phyloP scores from a whole-genome alignment of 2,888 invertebrate species.

The Mallateleia sp. region DNA sequence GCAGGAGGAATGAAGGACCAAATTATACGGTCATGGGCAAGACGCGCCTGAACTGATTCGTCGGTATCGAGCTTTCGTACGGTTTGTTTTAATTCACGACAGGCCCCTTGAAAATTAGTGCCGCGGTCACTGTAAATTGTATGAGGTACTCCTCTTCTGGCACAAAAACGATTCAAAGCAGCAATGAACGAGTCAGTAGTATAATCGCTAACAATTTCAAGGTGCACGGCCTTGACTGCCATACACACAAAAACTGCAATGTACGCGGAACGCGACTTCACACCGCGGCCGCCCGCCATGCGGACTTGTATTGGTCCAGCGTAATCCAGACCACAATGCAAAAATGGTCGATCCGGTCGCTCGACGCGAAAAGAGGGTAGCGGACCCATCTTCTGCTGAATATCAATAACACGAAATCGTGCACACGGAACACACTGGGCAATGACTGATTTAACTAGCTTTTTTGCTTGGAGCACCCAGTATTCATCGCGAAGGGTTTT shows the following conservation, averaged over 20 bases:
- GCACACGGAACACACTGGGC: conserved; percentile 4
- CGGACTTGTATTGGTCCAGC: conserved; percentile 73
- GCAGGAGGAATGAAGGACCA: too few relatives aligned
- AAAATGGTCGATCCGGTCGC: too few relatives aligned
- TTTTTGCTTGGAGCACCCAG: too few relatives aligned
- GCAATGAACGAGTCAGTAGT: conserved; percentile 79
- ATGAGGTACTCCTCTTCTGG: not conserved
- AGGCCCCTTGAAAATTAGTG: conserved; percentile 5
- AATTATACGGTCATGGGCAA: too few relatives aligned
- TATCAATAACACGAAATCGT: not conserved
- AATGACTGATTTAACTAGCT: too few relatives aligned
- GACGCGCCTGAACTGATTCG: too few relatives aligned
- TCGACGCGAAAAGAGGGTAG: too few relatives aligned
- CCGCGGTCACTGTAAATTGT: not conserved
- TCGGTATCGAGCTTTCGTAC: too few relatives aligned
- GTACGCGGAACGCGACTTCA: not conserved
- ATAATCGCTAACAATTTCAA: conserved; percentile 81
- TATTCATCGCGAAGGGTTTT: too few relatives aligned
- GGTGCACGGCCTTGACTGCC: conserved; percentile 78
- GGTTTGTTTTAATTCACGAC: too few relatives aligned
- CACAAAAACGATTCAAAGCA: conserved; percentile 54
- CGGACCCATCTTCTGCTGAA: conserved; percentile 29
- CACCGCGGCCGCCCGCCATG: conserved; percentile 55
- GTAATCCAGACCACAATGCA: too few relatives aligned
- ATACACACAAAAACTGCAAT: conserved; percentile 65